phyloP scores from a whole-genome alignment of 2,888 invertebrate species.

The Caenorhabditis wallacei region DNA sequence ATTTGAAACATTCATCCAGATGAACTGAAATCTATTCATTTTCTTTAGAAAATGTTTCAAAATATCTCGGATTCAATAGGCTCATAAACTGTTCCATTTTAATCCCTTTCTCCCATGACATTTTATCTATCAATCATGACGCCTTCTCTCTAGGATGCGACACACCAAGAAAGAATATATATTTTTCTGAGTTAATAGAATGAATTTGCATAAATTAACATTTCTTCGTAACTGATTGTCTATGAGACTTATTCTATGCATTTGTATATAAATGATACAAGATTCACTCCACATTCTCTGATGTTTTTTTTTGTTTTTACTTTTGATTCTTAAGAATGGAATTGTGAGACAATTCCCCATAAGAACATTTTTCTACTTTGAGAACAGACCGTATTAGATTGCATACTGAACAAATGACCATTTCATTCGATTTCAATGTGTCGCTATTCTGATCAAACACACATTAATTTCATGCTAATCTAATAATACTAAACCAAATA shows the following conservation, averaged over 20 bases:
- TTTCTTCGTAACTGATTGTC: slow-evolving; percentile 7
- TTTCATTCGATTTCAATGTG: neutral
- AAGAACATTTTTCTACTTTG: no score
- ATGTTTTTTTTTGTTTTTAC: neutral
- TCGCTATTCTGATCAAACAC: slow-evolving; percentile 29
- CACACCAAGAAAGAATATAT: neutral
- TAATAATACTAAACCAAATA: neutral
- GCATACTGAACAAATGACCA: slow-evolving; percentile 5
- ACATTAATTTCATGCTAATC: neutral
- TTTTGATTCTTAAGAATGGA: no score
- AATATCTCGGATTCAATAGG: no score
- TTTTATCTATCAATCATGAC: slow-evolving; percentile 35
- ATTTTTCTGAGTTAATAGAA: slow-evolving; percentile 19
- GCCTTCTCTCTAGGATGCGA: slow-evolving; percentile 8
- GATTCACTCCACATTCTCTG: neutral
- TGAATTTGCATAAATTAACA: slow-evolving; percentile 40
- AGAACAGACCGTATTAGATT: no score
- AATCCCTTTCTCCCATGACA: neutral
- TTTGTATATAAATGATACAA: neutral
- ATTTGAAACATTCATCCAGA: no score
- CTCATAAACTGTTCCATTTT: neutral
- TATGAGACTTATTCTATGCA: neutral
- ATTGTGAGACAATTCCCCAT: no score
- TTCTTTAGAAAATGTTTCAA: no score
- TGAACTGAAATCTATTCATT: no score